Base-by-base conservation (phyloP, 64 coral and sea anemone species). In the Platygyra sinensis region DNA sequence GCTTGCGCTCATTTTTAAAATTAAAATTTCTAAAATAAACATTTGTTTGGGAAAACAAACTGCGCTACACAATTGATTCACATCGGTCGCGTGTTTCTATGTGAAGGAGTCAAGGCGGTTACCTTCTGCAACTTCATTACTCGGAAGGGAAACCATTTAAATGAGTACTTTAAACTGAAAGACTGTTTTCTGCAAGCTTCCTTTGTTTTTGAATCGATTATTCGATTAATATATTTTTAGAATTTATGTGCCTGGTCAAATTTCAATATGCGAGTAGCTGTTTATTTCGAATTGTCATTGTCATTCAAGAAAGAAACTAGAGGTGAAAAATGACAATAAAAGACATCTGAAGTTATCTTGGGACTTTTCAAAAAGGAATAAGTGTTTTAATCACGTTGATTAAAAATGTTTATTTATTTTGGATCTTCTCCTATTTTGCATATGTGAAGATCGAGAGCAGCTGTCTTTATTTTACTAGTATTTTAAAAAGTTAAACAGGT, bases 331-430 rank as follows among this genome's bases (percentile, higher is more conserved):
- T 24, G 3, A 8, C n/a, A 69, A 69, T 0, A 69, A 11, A 69
- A 69, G 10, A 8, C 24, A 79, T 79, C 24, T 55, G 20, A 55
- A 63, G 4, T 62, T 71, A 46, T n/a, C 67, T 20, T 69, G 30
- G 14, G 6, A 20, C 13, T 4, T 85, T 85, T 42, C 0, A 11
- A 83, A 83, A 64, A 83, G 6, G 20, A 67, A 65, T 24, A 20
- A 33, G 29, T 36, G 32, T 10, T 83, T 16, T 79, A 57, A 54
- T 79, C 20, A 79, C 1, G 50, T 54, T 28, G 51, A 54, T 69
- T 69, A 69, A 25, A 69, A 69, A 25, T 29, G 65, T 27, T 79
- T 57, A 79, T 79, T 79, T 79, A 42, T 79, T 79, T 52, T 54
- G 55, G 20, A 15, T 57, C 10, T 59, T 28, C 76, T 54, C 50